Evolutionary conservation across 2,888 invertebrate species (phyloP).

Genomic region (Ferrisia virgata): DNA sequence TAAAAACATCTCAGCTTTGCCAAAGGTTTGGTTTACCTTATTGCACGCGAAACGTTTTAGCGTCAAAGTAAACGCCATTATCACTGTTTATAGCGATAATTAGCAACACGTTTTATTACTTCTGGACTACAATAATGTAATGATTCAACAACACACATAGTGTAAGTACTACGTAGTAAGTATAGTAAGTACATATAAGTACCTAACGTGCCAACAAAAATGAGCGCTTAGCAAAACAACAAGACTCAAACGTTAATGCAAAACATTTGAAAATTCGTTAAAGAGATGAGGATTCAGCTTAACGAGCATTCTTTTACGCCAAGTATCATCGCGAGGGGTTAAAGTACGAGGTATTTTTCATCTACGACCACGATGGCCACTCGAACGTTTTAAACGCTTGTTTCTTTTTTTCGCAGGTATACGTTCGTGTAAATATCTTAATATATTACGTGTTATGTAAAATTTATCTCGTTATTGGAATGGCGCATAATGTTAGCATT

Average conservation of each 20-base stretch:
- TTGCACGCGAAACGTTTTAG: background rate
- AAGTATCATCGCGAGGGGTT: background rate
- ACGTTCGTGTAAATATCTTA: background rate
- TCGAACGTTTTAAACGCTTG: background rate
- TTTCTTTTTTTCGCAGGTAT: background rate
- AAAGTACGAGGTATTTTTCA: background rate
- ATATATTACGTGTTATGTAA: background rate
- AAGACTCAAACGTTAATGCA: background rate
- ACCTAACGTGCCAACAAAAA: background rate
- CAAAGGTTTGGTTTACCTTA: background rate
- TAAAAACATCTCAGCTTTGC: background rate
- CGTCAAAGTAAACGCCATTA: background rate
- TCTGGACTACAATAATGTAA: conserved; percentile 7
- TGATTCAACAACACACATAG: background rate
- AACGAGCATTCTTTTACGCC: background rate
- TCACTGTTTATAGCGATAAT: conserved; percentile 18
- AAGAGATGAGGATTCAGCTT: background rate
- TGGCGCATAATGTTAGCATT: background rate
- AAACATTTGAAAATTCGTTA: background rate
- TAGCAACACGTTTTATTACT: conserved; percentile 23
- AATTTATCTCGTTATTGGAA: background rate
- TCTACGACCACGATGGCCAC: background rate
- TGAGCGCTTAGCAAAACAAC: background rate
- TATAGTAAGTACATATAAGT: too few species aligned
- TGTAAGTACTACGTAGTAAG: too few species aligned